Evolutionary conservation across 2,888 invertebrate species (phyloP).

Genomic region (Ochropleura plecta): DNA sequence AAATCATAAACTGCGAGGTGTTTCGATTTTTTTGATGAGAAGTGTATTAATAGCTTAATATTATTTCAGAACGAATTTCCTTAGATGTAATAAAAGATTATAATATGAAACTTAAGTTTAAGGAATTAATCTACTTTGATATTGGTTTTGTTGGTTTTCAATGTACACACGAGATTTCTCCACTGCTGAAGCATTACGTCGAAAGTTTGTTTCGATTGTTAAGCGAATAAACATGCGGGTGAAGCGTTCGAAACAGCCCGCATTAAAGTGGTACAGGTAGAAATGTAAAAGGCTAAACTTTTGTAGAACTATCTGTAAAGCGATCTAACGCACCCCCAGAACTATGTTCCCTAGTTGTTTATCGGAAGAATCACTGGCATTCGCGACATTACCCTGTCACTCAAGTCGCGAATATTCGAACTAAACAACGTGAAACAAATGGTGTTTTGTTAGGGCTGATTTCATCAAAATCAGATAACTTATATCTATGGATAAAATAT

Average conservation of each 20-base stretch:
- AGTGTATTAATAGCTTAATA: too few relatives aligned
- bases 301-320: constrained; percentile 70
- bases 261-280: constrained; percentile 47
- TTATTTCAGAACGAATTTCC: background rate
- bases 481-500: background rate
- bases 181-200: background rate
- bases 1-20: too few relatives aligned
- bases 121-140: background rate
- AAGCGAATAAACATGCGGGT: constrained; percentile 37
- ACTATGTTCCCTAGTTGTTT: constrained; percentile 58
- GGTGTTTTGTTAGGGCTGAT: constrained; percentile 5
- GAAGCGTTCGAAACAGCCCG: constrained; percentile 52
- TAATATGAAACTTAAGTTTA: background rate
- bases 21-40: too few relatives aligned
- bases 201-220: constrained; percentile 42
- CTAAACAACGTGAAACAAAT: constrained; percentile 39
- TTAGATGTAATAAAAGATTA: background rate
- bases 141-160: background rate
- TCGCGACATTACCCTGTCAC: constrained; percentile 40
- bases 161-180: constrained; percentile 4
- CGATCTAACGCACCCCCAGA: constrained; percentile 66
- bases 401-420: constrained; percentile 24
- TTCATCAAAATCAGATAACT: background rate
- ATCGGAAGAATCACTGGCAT: constrained; percentile 61
- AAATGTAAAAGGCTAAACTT: constrained; percentile 62